Base-by-base conservation (phyloP, 2,888 invertebrate genomes). In the Drosophila conformis region DNA sequence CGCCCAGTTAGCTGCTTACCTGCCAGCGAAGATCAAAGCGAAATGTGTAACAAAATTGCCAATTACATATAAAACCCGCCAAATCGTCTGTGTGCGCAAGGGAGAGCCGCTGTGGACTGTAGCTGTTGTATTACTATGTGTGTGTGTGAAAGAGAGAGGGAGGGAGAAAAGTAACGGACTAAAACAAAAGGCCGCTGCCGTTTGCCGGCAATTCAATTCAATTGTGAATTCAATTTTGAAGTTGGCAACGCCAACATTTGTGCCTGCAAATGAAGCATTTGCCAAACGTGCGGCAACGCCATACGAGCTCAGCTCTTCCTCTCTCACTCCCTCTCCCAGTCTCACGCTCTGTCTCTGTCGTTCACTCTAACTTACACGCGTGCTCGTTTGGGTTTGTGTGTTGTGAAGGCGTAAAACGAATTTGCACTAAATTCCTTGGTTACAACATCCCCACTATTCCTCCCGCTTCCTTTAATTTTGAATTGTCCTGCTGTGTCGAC, bases 11-110 rank as follows among this genome's bases (percentile, higher is more conserved):
- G 33, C 57, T 29, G 60, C 56, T 52, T 49, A 63, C 66, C 80
- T 66, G 63, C 29, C 48, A 48, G 40, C 63, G 72, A 75, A 87
- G 89, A 87, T 90, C 87, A 87, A 87, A 87, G 87, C 74, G 73
- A 87, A 87, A 87, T 89, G 83, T 87, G 76, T 89, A 87, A 80
- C 87, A 76, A 89, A 87, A 87, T 90, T 87, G 90, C 72, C 90
- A 90, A 90, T 90, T 89, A 87, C 89, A 88, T 76, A 90, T 88
- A 76, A 84, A 80, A 74, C 83, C 76, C 73, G 78, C 70, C 76
- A 67, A 78, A 79, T 11, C 7, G 7, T 13, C 36, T 42, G 51
- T 56, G 61, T 38, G 31, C 18, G 40, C 15, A 36, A 7, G 13
- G 3, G 29, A n/a, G 29, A 25, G 46, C 25, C 15, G 8, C 25